These are phyloP conservation scores for Montipora capitata DNA, from an alignment of 92 coral and sea anemone species.

Conservation along the genomic window DNA sequence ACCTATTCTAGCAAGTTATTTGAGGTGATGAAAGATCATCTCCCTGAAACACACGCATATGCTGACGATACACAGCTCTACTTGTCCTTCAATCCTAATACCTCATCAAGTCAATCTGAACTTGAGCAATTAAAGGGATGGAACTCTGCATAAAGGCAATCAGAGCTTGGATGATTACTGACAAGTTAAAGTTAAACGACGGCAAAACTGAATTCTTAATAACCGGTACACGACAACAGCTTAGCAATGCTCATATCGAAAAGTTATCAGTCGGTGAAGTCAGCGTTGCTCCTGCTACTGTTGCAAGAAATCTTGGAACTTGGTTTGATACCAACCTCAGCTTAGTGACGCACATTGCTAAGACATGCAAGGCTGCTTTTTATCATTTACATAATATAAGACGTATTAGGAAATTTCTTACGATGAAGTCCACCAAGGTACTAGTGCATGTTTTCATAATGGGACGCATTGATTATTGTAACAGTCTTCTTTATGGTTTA, in stretches of 20 bases:
- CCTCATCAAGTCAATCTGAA: background rate
- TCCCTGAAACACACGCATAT: background rate
- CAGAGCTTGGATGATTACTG: background rate
- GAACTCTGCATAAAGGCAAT: background rate
- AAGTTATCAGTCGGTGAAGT: constrained; percentile 3
- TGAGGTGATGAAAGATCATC: background rate
- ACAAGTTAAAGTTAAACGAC: background rate
- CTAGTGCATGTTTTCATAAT: no score
- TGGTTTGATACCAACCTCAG: no score
- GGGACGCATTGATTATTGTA: no score
- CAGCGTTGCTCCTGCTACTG: no score
- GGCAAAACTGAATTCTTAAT: constrained; percentile 9
- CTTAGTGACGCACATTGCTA: no score
- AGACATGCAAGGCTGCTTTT: no score
- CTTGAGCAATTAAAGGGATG: constrained; percentile 1
- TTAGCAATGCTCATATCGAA: background rate
- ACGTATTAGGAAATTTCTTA: no score
- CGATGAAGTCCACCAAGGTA: no score
- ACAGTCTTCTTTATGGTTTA: no score
- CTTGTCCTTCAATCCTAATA: background rate
- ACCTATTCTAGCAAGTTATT: constrained; percentile 10
- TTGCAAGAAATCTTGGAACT: no score
- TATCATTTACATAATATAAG: no score
- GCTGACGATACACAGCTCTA: constrained; percentile 10
- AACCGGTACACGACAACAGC: constrained; percentile 7